Base-by-base conservation (phyloP, 2,888 invertebrate genomes). In the Nomada flava region DNA sequence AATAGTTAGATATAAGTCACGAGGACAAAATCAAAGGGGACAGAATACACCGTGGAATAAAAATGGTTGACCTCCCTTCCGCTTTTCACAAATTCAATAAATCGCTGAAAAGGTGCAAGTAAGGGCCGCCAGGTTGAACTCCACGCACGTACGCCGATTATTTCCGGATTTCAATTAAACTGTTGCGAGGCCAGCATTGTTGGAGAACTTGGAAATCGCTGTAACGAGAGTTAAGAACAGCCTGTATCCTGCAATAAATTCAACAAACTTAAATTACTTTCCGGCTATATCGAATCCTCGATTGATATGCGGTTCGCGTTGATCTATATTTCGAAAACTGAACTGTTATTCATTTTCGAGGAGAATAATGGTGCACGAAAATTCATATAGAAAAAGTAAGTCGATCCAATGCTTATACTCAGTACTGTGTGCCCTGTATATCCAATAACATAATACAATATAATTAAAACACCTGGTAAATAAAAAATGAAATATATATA, bases 81-180 rank as follows among this genome's bases (percentile, higher is more conserved):
- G 9, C 15, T 2, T 13, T 50, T 42, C 29, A 13, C 23, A 7
- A 13, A 20, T 53, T 23, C 44, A 18, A 62, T 67, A 72, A 57
- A 72, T 57, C 9, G 15, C 18, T 15, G 20, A 52, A 57, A 13
- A 1, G 36, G 11, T 7, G 9, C 9, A 20, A 50, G 36, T 50
- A 57, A 36, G 11, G 7, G 15, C 11, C 42, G 53, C 4, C 0
- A 10, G 18, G 10, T 44, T 15, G 20, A 71, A 62, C 69, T 57
- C 78, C 47, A 71, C 55, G 67, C 83, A 82, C 83, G 83, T 78
- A 67, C 60, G 53, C 18, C 71, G 78, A 83, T 83, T 78, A 83
- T 71, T 74, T 68, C 63, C 62, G 68, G 68, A 63, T 83, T 83
- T 78, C 83, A 82, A 83, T 83, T 83, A 83, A 83, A 82, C 78